A percentile compares a stretch with the other conserved stretches of the same genome.
Evolutionary conservation across 2,888 invertebrate species (phyloP).

Genomic region (Syritta pipiens): DNA sequence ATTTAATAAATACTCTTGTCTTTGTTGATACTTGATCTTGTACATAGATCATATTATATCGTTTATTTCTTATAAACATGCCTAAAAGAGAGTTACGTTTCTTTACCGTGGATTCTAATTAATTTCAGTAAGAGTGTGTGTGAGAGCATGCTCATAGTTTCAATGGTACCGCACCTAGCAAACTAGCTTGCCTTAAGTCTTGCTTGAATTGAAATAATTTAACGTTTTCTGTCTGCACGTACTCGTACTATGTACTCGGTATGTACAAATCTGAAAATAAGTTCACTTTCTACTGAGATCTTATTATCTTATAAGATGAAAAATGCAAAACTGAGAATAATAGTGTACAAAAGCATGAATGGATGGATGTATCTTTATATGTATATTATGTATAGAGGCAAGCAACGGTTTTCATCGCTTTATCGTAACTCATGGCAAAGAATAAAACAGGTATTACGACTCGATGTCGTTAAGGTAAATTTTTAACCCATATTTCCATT

Average conservation of each 20-base stretch:
- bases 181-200: neutral
- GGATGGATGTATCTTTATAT: neutral
- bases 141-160: neutral
- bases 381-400: too few species aligned
- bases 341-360: neutral
- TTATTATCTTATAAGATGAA: conserved; percentile 9
- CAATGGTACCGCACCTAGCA: conserved; percentile 6
- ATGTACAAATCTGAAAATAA: too few species aligned
- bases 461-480: conserved; percentile 27
- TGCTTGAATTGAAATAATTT: conserved; percentile 8
- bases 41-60: too few species aligned
- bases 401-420: too few species aligned
- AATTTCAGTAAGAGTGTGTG: neutral
- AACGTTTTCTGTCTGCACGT: too few species aligned
- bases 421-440: neutral
- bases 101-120: neutral
- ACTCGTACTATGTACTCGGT: too few species aligned
- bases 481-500: conserved; percentile 16
- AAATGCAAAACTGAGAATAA: conserved; percentile 9
- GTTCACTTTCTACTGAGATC: conserved; percentile 41
- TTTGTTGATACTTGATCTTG: neutral
- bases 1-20: conserved; percentile 22
- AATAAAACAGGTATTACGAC: conserved; percentile 39
- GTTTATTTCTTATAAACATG: neutral
- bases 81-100: neutral